Base-by-base conservation (phyloP, 2,888 invertebrate genomes). In the Drosophila sordidapex region DNA sequence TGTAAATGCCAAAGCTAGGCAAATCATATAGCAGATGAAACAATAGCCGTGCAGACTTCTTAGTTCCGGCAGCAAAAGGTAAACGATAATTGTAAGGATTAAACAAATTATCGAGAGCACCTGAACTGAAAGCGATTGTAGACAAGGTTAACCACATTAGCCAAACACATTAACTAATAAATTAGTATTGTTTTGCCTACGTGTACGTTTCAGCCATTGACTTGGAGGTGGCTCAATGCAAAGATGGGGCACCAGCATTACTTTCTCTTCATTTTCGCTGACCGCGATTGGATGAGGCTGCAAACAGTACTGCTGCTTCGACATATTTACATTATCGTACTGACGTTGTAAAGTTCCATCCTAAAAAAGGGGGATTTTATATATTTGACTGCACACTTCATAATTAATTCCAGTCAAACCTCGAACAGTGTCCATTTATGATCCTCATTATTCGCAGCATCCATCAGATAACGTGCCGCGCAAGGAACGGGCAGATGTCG, bases 21-120 rank as follows among this genome's bases (percentile, higher is more conserved):
- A 48, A 7, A 52, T 18, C 70, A 79, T 79, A 35, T 77, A 77
- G 48, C 59, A 52, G 0, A 46, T 38, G 2, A 63, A 65, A 15
- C 76, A 79, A 21, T 48, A 62, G 18, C 76, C 75, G 13, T 79
- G 79, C 0, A 74, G 54, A 35, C 43, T 70, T 10, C 79, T 38
- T 0, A 77, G 38, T 49, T 60, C 62, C 0, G 51, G 58, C 27
- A 74, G 25, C 29, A 25, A 62, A 1, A 74, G 65, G 15, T 77
- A 79, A 2, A 79, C 38, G n/a, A 70, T 75, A 81, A 96, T 95
- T 2, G 96, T 96, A 0, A 94, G 93, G 49, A 96, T 82, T 3
- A 96, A 93, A 79, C 96, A 96, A 5, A 96, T 96, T 60, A 96
- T 94, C 0, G 96, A 96, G 11, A 96, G 92, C 2, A 96, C 92